These are phyloP conservation scores for Papilio machaon DNA, from an alignment of 1,140 invertebrate genomes.

Conservation along the genomic window DNA sequence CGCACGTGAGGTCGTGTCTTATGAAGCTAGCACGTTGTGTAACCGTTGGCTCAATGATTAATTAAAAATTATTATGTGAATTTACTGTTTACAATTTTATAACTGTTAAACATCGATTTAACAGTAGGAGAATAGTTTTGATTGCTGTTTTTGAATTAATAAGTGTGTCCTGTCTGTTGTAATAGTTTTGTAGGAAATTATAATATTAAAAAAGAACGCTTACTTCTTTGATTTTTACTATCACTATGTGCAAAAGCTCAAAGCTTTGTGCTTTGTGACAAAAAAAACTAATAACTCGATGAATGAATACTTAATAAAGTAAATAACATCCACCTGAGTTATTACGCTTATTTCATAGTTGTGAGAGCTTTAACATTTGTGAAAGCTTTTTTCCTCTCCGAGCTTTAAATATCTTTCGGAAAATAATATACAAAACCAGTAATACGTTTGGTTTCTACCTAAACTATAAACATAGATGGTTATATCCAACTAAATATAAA, in stretches of 20 bases:
- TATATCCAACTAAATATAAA: not conserved
- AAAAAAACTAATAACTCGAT: not conserved
- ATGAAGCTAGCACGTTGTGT: constrained; percentile 1
- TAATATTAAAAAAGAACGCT: no score
- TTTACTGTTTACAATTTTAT: not conserved
- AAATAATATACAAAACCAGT: not conserved
- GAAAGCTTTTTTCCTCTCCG: not conserved
- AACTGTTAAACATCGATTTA: not conserved
- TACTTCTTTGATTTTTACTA: no score
- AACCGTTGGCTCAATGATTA: constrained; percentile 21
- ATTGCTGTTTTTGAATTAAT: not conserved
- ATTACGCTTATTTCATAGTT: not conserved
- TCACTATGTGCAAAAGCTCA: no score
- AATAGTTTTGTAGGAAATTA: not conserved
- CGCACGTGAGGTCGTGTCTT: constrained; percentile 35
- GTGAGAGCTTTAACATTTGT: not conserved
- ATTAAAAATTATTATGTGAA: constrained; percentile 32
- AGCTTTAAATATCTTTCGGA: not conserved
- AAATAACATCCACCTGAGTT: not conserved
- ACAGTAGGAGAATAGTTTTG: not conserved
- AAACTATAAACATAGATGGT: not conserved
- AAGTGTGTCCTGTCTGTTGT: not conserved
- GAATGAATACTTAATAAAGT: not conserved
- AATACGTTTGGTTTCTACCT: not conserved
- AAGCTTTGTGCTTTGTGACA: no score